Conservation (phyloP, 2,113 vertebrate genomes). For the Nicator chloris region DNA sequence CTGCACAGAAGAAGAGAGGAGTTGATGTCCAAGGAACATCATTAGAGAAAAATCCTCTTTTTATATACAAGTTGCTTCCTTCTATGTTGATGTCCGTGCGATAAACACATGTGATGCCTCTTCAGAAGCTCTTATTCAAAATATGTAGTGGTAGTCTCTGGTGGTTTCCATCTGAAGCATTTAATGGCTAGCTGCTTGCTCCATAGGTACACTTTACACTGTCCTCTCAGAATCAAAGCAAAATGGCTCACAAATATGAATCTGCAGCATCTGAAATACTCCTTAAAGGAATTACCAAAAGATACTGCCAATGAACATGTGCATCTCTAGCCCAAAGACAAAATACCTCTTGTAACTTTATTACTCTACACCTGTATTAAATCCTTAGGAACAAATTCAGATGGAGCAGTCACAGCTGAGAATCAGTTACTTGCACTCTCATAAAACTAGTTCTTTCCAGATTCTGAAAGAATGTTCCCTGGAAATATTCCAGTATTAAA, state of each 20-base stretch:
- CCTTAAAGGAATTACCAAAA: not conserved
- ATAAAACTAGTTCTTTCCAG: not conserved
- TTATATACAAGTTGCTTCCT: not conserved
- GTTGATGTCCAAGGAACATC: rapidly evolving
- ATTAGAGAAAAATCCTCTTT: not conserved
- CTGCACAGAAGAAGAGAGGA: not conserved
- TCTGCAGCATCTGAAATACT: not conserved
- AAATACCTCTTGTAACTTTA: not conserved
- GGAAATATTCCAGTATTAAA: not conserved
- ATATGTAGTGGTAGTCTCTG: not conserved
- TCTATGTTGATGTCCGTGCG: not conserved
- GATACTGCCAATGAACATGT: not conserved
- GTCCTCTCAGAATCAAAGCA: not conserved
- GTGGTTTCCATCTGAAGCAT: not conserved
- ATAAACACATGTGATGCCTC: not conserved
- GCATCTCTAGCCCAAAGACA: not conserved
- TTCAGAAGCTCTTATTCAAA: not conserved
- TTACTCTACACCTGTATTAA: not conserved
- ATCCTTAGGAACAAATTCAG: not conserved
- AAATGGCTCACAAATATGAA: not conserved
- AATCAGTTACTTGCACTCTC: not conserved
- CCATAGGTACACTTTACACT: not conserved
- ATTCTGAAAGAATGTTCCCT: not conserved
- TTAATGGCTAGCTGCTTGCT: not conserved
- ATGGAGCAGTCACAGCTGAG: not conserved